Conservation (phyloP, 2,797 vertebrate species). For the Sebastolobus alascanus region DNA sequence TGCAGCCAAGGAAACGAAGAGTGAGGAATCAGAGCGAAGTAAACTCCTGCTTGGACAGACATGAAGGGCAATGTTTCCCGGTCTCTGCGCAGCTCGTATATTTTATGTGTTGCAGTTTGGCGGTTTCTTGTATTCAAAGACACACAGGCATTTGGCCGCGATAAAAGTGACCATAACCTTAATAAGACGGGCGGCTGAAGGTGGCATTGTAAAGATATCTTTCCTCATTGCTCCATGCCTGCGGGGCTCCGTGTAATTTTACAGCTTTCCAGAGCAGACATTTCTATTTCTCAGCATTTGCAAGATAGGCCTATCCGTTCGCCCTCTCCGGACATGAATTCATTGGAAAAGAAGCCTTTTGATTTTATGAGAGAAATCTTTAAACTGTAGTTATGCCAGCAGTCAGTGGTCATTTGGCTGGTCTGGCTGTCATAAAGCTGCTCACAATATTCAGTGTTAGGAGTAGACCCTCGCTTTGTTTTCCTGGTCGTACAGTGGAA, state of each 20-base stretch:
- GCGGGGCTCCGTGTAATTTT: constrained; percentile 51
- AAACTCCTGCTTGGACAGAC: constrained; percentile 55
- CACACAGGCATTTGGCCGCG: constrained; percentile 39
- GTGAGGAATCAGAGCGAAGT: constrained; percentile 48
- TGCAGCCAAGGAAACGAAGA: constrained; percentile 45
- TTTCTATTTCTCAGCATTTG: constrained; percentile 55
- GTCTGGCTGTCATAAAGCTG: constrained; percentile 1
- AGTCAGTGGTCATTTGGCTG: constrained; percentile 36
- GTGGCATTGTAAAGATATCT: constrained; percentile 66
- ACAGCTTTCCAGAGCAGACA: constrained; percentile 49
- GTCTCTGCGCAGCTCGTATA: constrained; percentile 24
- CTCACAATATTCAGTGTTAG: constrained; percentile 1
- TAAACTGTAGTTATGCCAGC: constrained; percentile 13
- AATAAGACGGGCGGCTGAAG: constrained; percentile 63
- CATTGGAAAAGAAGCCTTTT: constrained; percentile 44
- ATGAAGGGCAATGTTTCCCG: constrained; percentile 35
- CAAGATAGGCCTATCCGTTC: constrained; percentile 30
- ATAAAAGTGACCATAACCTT: constrained; percentile 71
- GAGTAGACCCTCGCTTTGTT: constrained; percentile 7
- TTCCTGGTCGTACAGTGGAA: not conserved
- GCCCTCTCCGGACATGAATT: constrained; percentile 36
- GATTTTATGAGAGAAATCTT: constrained; percentile 52
- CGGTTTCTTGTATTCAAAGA: constrained; percentile 62
- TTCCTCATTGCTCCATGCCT: constrained; percentile 56
- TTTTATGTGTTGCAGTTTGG: constrained; percentile 49